Base-by-base conservation (phyloP, 2,888 invertebrate species). In the Drosophila setosimentum region DNA sequence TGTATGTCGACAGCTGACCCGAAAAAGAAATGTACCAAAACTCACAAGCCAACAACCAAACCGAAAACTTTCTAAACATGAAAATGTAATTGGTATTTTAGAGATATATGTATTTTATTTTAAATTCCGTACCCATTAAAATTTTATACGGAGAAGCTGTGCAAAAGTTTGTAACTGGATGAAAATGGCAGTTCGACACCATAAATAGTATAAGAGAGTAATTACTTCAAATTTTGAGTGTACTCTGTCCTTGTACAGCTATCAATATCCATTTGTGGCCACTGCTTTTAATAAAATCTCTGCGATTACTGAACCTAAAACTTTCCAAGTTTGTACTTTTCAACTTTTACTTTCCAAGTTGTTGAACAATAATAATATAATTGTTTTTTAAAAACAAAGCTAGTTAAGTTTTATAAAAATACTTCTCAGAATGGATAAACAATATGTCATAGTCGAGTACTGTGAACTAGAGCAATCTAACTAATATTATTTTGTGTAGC, bases 31-130 rank as follows among this genome's bases (percentile, higher is more conserved):
- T 50, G 53, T 63, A 59, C 33, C 57, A 54, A 74, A 77, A 29
- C 40, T 29, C 29, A 40, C 37, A 58, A 33, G 18, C 57, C 60
- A 58, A n/a, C 55, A 48, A 49, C 24, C 45, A 16, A 66, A 33
- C 30, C 27, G 33, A 65, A 74, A 74, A 78, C 64, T 74, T 77
- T 70, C 53, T 18, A 53, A 66, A 76, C 78, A 86, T 68, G 77
- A 59, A 69, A 79, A 74, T 74, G 61, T 80, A 74, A 79, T 85
- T 77, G 69, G 29, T 50, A n/a, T 62, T 29, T 37, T 55, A 29
- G 13, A 29, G 29, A 55, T 37, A 29, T n/a, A 55, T 35, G 18
- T 35, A 18, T 37, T 55, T 13, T 27, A 27, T 29, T 13, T n/a
- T 7, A 55, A 24, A 18, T 3, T 24, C 6, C 24, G 8, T 18